A percentile compares a stretch with the other conserved stretches of the same genome.
Conservation (phyloP, 2,888 invertebrate genomes). For the Synergus japonicus region DNA sequence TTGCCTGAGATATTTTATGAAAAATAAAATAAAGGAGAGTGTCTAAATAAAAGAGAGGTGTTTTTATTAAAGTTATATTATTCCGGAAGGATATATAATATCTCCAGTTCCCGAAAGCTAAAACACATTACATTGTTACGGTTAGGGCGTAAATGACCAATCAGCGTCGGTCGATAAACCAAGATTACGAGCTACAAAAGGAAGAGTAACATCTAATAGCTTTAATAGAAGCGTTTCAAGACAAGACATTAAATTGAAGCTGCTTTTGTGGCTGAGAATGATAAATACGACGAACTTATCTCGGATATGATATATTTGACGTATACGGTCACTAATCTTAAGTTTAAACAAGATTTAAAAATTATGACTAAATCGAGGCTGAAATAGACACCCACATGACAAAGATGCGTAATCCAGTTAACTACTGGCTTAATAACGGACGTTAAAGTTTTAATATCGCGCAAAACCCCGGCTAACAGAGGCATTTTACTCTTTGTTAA, state of each 20-base stretch:
- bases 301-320: background rate
- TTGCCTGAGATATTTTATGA: background rate
- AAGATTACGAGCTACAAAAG: slow-evolving; percentile 29
- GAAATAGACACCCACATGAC: slow-evolving; percentile 19
- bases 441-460: slow-evolving; percentile 35
- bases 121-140: slow-evolving; percentile 10
- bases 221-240: background rate
- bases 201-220: slow-evolving; percentile 23
- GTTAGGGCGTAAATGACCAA: slow-evolving; percentile 26
- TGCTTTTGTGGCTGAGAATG: background rate
- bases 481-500: slow-evolving; percentile 29
- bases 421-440: slow-evolving; percentile 22
- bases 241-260: slow-evolving; percentile 1
- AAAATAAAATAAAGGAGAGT: background rate
- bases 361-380: background rate
- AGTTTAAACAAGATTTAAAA: slow-evolving; percentile 24
- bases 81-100: background rate
- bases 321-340: background rate
- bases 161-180: slow-evolving; percentile 27
- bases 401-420: slow-evolving; percentile 39
- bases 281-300: slow-evolving; percentile 10
- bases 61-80: slow-evolving; percentile 21
- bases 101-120: slow-evolving; percentile 21
- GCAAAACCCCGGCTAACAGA: slow-evolving; percentile 21
- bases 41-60: background rate